phyloP scores from a whole-genome alignment of 2,113 vertebrate genomes.

The Leptobrachium leishanense region DNA sequence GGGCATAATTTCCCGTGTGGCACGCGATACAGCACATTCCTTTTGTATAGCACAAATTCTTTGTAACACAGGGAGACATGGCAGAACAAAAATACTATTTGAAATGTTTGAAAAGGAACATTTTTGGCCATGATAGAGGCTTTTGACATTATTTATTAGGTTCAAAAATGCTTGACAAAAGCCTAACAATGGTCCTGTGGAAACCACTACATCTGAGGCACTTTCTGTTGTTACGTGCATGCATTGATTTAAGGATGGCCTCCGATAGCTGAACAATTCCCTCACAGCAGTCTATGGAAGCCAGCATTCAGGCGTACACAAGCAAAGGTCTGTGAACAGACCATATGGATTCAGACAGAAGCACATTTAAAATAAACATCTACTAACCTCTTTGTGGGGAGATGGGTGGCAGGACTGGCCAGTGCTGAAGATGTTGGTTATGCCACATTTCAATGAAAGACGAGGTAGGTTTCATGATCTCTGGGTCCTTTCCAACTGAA shows the following conservation, averaged over 20 bases:
- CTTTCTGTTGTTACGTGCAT: conserved; percentile 69
- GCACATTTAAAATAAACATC: conserved; percentile 62
- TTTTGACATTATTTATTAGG: conserved; percentile 89
- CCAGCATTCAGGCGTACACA: conserved; percentile 68
- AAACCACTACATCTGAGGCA: conserved; percentile 79
- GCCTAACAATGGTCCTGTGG: conserved; percentile 74
- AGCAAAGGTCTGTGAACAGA: conserved; percentile 74
- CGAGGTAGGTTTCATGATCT: conserved; percentile 50
- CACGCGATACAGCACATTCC: conserved; percentile 76
- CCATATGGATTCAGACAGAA: conserved; percentile 66
- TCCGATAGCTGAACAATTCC: conserved; percentile 70
- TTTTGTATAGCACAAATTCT: conserved; percentile 76
- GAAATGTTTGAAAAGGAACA: conserved; percentile 84
- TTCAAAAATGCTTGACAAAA: conserved; percentile 78
- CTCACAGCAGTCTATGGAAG: conserved; percentile 74
- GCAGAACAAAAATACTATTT: conserved; percentile 84
- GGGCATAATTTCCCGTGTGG: conserved; percentile 56
- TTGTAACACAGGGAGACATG: conserved; percentile 78
- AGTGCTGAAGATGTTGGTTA: conserved; percentile 60
- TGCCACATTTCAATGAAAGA: conserved; percentile 57
- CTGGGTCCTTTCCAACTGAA: background rate
- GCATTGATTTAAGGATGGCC: conserved; percentile 74
- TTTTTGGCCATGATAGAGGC: conserved; percentile 81
- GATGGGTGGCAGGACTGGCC: conserved; percentile 73
- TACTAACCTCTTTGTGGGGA: conserved; percentile 77